Evolutionary conservation across 2,888 invertebrate species (phyloP).

Genomic region (Neoascia interrupta): DNA sequence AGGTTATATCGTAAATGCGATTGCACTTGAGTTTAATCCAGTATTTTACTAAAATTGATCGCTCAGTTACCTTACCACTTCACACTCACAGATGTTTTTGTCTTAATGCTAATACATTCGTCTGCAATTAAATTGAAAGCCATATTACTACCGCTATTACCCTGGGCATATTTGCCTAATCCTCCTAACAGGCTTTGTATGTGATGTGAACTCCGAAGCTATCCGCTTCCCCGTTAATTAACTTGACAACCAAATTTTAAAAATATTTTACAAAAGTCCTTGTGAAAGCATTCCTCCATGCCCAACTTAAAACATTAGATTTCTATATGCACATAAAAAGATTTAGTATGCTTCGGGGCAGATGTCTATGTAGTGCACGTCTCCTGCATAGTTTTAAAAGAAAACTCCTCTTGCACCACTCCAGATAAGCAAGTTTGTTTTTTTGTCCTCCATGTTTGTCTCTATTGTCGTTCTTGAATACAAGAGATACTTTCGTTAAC

Average conservation of each 20-base stretch:
- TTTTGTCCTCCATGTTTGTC: not conserved
- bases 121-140: slow-evolving; percentile 25
- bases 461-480: slow-evolving; percentile 20
- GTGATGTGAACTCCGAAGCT: slow-evolving; percentile 21
- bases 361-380: not conserved
- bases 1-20: too few relatives aligned
- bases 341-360: not conserved
- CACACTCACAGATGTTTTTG: too few relatives aligned
- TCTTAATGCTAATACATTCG: too few relatives aligned
- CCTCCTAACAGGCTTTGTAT: too few relatives aligned
- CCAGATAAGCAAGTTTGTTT: slow-evolving; percentile 36
- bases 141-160: too few relatives aligned
- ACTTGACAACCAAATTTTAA: slow-evolving; percentile 59
- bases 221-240: slow-evolving; percentile 35
- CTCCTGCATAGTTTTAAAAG: slow-evolving; percentile 10
- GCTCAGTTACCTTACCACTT: too few relatives aligned
- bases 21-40: too few relatives aligned
- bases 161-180: too few relatives aligned
- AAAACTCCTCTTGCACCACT: slow-evolving; percentile 37
- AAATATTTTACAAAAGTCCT: slow-evolving; percentile 37
- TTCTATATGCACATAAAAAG: not conserved
- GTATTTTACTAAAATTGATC: too few relatives aligned
- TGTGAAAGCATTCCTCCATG: slow-evolving; percentile 26
- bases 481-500: slow-evolving; percentile 47
- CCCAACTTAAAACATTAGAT: not conserved